A percentile compares a stretch with the other conserved stretches of the same genome.
These are phyloP conservation scores for Corydoras maculifer DNA, from an alignment of 2,113 vertebrate species.

Conservation along the genomic window DNA sequence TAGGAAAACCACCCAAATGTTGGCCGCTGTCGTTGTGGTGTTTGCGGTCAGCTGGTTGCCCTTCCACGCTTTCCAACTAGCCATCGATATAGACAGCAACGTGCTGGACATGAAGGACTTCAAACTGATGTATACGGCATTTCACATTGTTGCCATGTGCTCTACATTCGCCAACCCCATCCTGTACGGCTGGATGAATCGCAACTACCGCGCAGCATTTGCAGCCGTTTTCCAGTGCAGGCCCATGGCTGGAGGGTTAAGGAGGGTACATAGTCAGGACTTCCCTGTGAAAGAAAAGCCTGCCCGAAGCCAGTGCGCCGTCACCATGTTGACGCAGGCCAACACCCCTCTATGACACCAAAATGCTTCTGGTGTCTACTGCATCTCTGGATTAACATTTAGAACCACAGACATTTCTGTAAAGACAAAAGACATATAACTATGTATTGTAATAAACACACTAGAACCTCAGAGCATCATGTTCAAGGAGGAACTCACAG, in stretches of 20 bases:
- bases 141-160: slow-evolving; percentile 93
- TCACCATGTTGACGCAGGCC: slow-evolving; percentile 9
- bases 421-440: no score
- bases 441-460: no score
- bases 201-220: slow-evolving; percentile 88
- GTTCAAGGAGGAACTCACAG: no score
- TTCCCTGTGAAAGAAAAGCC: slow-evolving; percentile 49
- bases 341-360: slow-evolving; percentile 28
- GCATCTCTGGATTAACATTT: no score
- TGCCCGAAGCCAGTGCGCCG: slow-evolving; percentile 6
- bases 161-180: slow-evolving; percentile 93
- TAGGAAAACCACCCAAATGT: slow-evolving; percentile 89
- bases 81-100: slow-evolving; percentile 83
- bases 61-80: slow-evolving; percentile 89
- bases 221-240: slow-evolving; percentile 78
- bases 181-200: slow-evolving; percentile 97
- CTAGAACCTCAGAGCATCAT: no score
- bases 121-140: slow-evolving; percentile 86
- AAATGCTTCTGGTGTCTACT: no score
- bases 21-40: slow-evolving; percentile 88
- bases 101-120: slow-evolving; percentile 85
- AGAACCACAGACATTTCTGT: no score
- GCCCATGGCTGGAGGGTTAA: slow-evolving; percentile 50
- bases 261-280: slow-evolving; percentile 63
- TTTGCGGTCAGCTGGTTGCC: slow-evolving; percentile 93